Evolutionary conservation across 92 coral and sea anemone genomes (phyloP), one percentile per base, ranked within the genome.

Genomic region (Phymanthus crucifer): DNA sequence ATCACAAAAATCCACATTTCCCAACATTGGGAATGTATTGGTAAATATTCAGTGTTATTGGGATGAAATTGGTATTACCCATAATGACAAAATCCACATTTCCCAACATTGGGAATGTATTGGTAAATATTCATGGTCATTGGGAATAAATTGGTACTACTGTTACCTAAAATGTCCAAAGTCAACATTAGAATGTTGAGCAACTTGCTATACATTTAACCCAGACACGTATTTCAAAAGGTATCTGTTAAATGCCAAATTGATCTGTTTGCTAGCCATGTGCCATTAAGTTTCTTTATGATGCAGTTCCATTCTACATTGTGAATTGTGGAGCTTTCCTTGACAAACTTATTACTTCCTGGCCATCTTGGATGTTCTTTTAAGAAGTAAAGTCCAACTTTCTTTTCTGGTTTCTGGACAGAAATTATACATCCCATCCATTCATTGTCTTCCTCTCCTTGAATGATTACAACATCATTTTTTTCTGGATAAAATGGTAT

Each of bases 351-450:
- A 32, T 77, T 81, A 23, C 89, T 81, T 45, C 81, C 89, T 27
- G 89, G 89, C 89, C 93, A 89, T 50, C 93, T 89, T 70, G 89
- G 89, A 81, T 89, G 93, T 80, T 89, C 79, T 72, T 85, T 89
- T 37, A 88, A 84, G 82, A 88, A 88, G 61, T 79, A 68, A 35
- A 88, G 65, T 26, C 89, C 89, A 32, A 88, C 92, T 66, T 6
- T 88, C 77, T 77, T 85, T 14, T 89, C 89, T 76, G 81, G 81
- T 37, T 81, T 40, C 77, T 85, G 87, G 32, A 89, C 89, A 81
- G 84, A 76, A 48, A 85, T 69, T 19, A 89, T 65, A 18, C 65
- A 76, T 76, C 77, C 87, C 35, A 89, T 38, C 93, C 93, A 89
- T 69, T 85, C 81, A 31, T 27, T 73, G 81, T 81, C 89, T 72